Conservation (phyloP, 92 coral and sea anemone genomes). For the Paragorgia papillata region DNA sequence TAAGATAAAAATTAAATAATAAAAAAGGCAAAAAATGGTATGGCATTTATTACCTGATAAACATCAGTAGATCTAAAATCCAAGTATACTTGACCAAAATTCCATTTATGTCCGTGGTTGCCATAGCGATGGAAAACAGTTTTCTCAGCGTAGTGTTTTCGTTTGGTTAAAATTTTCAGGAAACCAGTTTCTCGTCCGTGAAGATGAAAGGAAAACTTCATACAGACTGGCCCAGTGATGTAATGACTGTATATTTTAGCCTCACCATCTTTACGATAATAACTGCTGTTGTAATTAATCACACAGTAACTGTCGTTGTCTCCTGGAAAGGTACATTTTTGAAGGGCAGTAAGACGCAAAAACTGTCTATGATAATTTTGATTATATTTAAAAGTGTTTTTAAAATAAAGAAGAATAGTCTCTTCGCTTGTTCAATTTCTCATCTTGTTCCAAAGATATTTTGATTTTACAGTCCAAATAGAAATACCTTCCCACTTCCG, state of each 20-base stretch:
- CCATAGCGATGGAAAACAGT: conserved; percentile 20
- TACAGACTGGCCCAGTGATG: conserved; percentile 24
- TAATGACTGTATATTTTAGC: neutral
- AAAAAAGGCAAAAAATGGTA: neutral
- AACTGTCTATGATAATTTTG: too few species aligned
- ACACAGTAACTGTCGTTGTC: too few species aligned
- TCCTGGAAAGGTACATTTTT: too few species aligned
- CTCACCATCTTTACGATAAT: neutral
- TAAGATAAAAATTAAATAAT: too few species aligned
- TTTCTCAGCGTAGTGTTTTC: neutral
- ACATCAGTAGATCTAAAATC: neutral
- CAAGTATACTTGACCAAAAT: neutral
- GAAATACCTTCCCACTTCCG: too few species aligned
- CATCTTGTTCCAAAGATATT: too few species aligned
- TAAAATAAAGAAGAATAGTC: too few species aligned
- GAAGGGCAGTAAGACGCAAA: too few species aligned
- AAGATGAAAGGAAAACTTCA: conserved; percentile 17
- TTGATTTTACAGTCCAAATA: too few species aligned
- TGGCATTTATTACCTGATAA: neutral
- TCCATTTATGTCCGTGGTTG: conserved; percentile 18
- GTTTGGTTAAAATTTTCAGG: neutral
- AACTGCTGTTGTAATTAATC: too few species aligned
- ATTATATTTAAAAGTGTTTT: too few species aligned
- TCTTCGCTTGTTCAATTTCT: too few species aligned
- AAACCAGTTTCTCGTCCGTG: conserved; percentile 3